phyloP scores from a whole-genome alignment of 35 echinoderm and acorn worm genomes.

The Strongylocentrotus purpuratus region DNA sequence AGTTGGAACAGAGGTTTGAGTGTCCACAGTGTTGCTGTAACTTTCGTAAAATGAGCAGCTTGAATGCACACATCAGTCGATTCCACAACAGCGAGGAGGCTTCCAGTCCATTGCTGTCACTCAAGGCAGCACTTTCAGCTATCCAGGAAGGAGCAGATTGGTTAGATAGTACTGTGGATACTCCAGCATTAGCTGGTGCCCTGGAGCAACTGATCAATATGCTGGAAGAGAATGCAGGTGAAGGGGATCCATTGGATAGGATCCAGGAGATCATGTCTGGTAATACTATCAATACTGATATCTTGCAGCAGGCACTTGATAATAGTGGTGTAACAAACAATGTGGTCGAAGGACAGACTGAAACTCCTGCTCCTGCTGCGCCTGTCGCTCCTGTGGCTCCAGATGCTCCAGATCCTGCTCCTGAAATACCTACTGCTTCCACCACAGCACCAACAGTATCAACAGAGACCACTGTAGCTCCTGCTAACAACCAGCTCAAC shows the following conservation, averaged over 20 bases:
- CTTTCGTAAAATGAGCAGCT: slow-evolving; percentile 86
- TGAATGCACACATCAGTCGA: slow-evolving; percentile 90
- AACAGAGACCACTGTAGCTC: neutral
- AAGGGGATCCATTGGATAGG: slow-evolving; percentile 60
- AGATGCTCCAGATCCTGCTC: neutral
- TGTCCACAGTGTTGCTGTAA: slow-evolving; percentile 85
- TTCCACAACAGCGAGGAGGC: slow-evolving; percentile 64
- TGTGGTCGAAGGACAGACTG: slow-evolving; percentile 34
- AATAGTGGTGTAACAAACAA: slow-evolving; percentile 69
- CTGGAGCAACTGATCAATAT: slow-evolving; percentile 77
- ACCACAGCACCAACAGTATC: neutral
- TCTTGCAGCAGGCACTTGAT: slow-evolving; percentile 90
- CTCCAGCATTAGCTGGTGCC: slow-evolving; percentile 44
- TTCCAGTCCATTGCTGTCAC: slow-evolving; percentile 39
- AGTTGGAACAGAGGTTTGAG: slow-evolving; percentile 73
- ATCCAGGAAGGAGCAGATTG: slow-evolving; percentile 36
- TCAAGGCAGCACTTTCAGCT: slow-evolving; percentile 41
- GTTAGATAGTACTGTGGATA: slow-evolving; percentile 24
- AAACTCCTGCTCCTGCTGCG: neutral
- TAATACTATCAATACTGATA: slow-evolving; percentile 80
- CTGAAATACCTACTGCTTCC: neutral
- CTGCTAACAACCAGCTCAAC: neutral
- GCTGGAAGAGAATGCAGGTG: slow-evolving; percentile 58
- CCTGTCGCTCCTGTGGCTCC: slow-evolving; percentile 32
- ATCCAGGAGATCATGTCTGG: slow-evolving; percentile 68